Evolutionary conservation across 2,888 invertebrate genomes (phyloP).

Genomic region (Acleris literana): DNA sequence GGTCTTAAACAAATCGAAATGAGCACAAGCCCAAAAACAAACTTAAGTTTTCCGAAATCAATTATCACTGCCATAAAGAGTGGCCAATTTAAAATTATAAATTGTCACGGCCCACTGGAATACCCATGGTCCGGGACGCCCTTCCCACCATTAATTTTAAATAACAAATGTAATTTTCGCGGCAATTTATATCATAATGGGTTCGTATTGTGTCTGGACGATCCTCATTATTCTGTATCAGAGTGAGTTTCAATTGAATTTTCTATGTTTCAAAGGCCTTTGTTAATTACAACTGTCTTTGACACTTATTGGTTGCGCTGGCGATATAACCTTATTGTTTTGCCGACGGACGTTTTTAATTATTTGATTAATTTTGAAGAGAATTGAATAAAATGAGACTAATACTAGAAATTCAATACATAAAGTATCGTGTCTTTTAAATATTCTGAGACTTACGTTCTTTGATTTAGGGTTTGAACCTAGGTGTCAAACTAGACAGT

Average conservation of each 20-base stretch:
- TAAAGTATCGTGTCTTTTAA: no score
- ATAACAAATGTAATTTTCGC: constrained; percentile 21
- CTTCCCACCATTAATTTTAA: constrained; percentile 20
- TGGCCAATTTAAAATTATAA: no score
- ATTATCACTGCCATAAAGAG: no score
- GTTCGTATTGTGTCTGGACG: constrained; percentile 62
- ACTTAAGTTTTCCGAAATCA: no score
- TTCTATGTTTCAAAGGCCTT: background rate
- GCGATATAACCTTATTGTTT: background rate
- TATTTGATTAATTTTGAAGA: no score
- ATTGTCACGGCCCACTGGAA: constrained; percentile 58
- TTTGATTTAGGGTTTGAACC: no score
- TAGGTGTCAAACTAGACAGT: no score
- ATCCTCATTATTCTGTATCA: constrained; percentile 62
- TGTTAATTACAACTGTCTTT: constrained; percentile 6
- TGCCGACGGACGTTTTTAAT: background rate
- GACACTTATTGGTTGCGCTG: background rate
- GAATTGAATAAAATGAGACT: no score
- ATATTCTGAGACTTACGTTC: no score
- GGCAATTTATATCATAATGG: constrained; percentile 53
- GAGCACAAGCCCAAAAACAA: no score
- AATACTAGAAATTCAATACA: no score
- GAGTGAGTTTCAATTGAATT: constrained; percentile 55
- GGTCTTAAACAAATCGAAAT: no score
- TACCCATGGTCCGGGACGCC: constrained; percentile 11